Evolutionary conservation across 1,140 invertebrate genomes (phyloP).

Genomic region (Liolophura sinensis): DNA sequence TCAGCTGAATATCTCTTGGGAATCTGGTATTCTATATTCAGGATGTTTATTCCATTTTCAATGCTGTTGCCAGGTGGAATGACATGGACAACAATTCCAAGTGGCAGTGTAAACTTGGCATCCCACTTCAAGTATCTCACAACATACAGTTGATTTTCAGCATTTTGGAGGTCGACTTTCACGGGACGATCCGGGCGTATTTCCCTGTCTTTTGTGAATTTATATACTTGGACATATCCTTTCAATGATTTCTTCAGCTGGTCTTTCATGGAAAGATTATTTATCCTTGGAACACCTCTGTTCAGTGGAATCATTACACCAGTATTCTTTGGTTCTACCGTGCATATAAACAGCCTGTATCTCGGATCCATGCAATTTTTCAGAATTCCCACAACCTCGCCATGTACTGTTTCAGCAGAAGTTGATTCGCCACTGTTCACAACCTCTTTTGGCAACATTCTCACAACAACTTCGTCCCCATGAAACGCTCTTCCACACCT

Average conservation of each 20-base stretch:
- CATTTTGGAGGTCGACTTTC: slow-evolving; percentile 26
- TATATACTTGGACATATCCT: slow-evolving; percentile 43
- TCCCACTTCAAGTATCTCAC: slow-evolving; percentile 52
- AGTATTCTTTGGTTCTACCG: slow-evolving; percentile 29
- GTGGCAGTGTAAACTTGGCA: slow-evolving; percentile 29
- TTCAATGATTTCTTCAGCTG: slow-evolving; percentile 24
- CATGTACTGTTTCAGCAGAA: slow-evolving; percentile 17
- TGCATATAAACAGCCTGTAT: slow-evolving; percentile 44
- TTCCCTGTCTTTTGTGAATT: slow-evolving; percentile 27
- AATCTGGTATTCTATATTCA: slow-evolving; percentile 42
- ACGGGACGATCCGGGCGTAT: slow-evolving; percentile 37
- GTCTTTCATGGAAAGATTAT: slow-evolving; percentile 27
- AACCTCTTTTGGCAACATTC: slow-evolving; percentile 23
- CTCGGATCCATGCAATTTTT: slow-evolving; percentile 31
- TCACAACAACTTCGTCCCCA: slow-evolving; percentile 46
- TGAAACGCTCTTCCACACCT: slow-evolving; percentile 43
- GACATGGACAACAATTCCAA: slow-evolving; percentile 46
- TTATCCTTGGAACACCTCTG: slow-evolving; percentile 35
- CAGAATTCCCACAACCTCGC: slow-evolving; percentile 46
- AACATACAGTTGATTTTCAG: slow-evolving; percentile 40
- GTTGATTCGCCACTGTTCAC: background rate
- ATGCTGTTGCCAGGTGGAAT: slow-evolving; percentile 28
- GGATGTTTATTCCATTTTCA: slow-evolving; percentile 28
- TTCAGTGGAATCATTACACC: slow-evolving; percentile 50
- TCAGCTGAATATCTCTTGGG: slow-evolving; percentile 21